Conservation (phyloP, 2,888 invertebrate species). For the Eupithecia exiguata region DNA sequence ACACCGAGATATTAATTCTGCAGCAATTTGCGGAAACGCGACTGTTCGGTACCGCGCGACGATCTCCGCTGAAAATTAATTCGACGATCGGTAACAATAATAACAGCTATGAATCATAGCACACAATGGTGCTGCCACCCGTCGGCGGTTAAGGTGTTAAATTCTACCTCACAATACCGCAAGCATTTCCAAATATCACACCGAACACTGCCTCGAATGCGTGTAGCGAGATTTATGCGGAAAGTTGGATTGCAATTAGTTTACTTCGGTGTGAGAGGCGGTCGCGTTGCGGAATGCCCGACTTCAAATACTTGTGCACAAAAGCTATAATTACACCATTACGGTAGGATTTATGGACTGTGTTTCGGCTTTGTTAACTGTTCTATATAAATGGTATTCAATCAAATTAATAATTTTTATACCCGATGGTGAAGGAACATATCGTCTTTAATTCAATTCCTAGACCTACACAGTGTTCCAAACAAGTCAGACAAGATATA, state of each 20-base stretch:
- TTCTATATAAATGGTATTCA: constrained; percentile 16
- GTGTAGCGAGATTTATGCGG: constrained; percentile 68
- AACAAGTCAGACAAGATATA: not conserved
- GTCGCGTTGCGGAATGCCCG: constrained; percentile 43
- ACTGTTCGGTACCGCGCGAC: constrained; percentile 60
- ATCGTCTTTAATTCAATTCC: not conserved
- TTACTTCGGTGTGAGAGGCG: constrained; percentile 55
- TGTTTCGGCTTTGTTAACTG: constrained; percentile 35
- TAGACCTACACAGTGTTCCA: not conserved
- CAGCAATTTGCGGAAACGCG: constrained; percentile 63
- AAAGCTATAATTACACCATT: constrained; percentile 44
- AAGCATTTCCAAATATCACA: constrained; percentile 60
- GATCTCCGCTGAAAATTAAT: constrained; percentile 74
- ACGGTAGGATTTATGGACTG: constrained; percentile 43
- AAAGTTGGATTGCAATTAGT: constrained; percentile 77
- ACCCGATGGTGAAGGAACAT: not conserved
- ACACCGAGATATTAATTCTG: constrained; percentile 62
- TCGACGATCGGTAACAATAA: constrained; percentile 76
- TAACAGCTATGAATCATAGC: constrained; percentile 74
- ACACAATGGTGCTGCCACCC: constrained; percentile 61
- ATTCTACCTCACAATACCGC: constrained; percentile 66
- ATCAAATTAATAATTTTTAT: constrained; percentile 5
- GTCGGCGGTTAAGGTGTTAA: constrained; percentile 72
- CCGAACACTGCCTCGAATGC: constrained; percentile 58
- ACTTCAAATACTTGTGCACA: constrained; percentile 40